phyloP scores from a whole-genome alignment of 1,140 invertebrate species.

The Aphaenogaster ashmeadi region DNA sequence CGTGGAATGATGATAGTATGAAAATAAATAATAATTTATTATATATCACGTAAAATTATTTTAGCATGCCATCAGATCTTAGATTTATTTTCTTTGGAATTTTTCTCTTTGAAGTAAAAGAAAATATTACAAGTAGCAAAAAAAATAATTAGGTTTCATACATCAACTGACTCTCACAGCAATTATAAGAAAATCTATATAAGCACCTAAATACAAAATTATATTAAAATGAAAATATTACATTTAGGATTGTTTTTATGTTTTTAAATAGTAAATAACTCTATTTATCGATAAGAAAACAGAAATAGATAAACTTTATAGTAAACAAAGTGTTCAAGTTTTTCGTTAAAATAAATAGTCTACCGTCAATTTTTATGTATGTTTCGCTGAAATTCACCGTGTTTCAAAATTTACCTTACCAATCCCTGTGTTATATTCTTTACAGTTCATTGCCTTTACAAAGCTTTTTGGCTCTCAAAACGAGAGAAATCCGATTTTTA shows the following conservation, averaged over 20 bases:
- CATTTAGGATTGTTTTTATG: not conserved
- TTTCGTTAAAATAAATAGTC: conserved; percentile 4
- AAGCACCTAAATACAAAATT: not conserved
- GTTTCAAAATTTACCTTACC: conserved; percentile 3
- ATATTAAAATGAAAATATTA: not conserved
- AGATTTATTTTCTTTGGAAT: not conserved
- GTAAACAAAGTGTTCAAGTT: not conserved
- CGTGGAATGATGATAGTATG: not conserved
- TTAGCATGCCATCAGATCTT: not conserved
- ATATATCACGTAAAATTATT: not conserved
- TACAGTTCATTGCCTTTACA: conserved; percentile 9
- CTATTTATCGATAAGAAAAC: not conserved
- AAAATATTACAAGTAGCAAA: not conserved
- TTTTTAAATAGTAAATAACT: not conserved
- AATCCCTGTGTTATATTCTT: not conserved
- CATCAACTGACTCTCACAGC: not conserved
- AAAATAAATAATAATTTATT: not conserved
- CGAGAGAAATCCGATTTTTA: conserved; percentile 44
- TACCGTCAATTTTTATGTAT: not conserved
- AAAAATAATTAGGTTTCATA: not conserved
- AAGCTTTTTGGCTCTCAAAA: conserved; percentile 18
- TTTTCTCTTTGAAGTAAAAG: not conserved
- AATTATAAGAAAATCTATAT: not conserved
- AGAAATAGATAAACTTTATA: not conserved
- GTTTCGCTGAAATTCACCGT: conserved; percentile 9